Evolutionary conservation across 2,113 vertebrate species (phyloP).

Genomic region (Phylloscopus whistleri): DNA sequence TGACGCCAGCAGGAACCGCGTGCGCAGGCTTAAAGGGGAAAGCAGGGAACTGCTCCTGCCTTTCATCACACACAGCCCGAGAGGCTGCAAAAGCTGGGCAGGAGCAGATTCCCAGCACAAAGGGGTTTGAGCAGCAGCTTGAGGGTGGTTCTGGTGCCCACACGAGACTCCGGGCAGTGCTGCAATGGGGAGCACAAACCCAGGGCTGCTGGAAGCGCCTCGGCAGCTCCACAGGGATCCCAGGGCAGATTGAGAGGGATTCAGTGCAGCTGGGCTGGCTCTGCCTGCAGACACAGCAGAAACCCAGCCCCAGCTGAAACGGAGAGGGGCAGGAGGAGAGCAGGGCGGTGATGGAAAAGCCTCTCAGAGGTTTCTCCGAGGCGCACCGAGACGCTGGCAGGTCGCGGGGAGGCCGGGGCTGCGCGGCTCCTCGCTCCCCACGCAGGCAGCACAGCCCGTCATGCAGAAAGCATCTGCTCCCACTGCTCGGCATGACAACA

Average conservation of each 20-base stretch:
- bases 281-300: not conserved
- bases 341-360: not conserved
- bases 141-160: not conserved
- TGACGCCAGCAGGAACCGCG: not conserved
- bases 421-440: not conserved
- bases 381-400: not conserved
- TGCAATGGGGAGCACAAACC: not conserved
- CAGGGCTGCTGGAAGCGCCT: not conserved
- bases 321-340: not conserved
- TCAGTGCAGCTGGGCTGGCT: not conserved
- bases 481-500: not conserved
- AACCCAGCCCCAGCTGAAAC: not conserved
- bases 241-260: not conserved
- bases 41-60: not conserved
- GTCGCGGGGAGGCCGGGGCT: not conserved
- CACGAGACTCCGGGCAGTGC: fast-evolving
- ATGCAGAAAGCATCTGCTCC: not conserved
- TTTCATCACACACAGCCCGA: fast-evolving
- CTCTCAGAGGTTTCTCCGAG: fast-evolving
- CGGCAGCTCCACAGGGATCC: fast-evolving
- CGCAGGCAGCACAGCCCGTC: not conserved
- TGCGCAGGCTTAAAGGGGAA: conserved; percentile 11
- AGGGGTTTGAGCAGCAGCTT: not conserved
- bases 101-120: not conserved
- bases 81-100: not conserved